These are phyloP conservation scores for Drosophila burlai DNA, from an alignment of 1,140 invertebrate genomes.

Conservation along the genomic window DNA sequence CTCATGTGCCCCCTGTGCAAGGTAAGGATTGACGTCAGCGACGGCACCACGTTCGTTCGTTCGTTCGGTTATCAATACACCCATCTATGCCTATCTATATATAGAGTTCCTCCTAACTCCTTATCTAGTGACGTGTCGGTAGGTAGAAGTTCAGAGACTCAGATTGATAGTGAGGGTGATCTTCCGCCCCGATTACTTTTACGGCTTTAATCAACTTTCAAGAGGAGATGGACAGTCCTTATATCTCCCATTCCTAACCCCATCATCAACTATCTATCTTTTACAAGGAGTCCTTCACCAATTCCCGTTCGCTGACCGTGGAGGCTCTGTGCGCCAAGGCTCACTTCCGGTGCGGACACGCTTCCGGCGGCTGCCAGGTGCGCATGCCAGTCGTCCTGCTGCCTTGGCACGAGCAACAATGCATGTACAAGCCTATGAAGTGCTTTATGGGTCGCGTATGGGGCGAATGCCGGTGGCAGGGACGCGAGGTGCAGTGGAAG, in stretches of 20 bases:
- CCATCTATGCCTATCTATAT: slow-evolving; percentile 15
- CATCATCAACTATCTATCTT: neutral
- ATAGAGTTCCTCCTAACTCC: slow-evolving; percentile 6
- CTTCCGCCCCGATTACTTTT: slow-evolving; percentile 11
- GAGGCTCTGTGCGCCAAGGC: slow-evolving; percentile 81
- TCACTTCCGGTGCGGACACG: slow-evolving; percentile 78
- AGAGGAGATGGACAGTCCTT: neutral
- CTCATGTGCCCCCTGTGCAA: slow-evolving; percentile 82
- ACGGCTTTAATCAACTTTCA: slow-evolving; percentile 16
- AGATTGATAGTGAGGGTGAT: slow-evolving; percentile 29
- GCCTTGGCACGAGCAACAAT: slow-evolving; percentile 82
- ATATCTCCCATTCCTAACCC: neutral
- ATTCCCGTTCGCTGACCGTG: slow-evolving; percentile 76
- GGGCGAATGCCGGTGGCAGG: slow-evolving; percentile 80
- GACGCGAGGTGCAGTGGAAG: slow-evolving; percentile 80
- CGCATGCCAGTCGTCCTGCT: slow-evolving; percentile 76
- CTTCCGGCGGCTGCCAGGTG: slow-evolving; percentile 70
- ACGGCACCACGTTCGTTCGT: slow-evolving; percentile 11
- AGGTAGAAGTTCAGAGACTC: slow-evolving; percentile 3
- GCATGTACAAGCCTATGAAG: slow-evolving; percentile 82
- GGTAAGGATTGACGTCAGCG: slow-evolving; percentile 58
- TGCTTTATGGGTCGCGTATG: slow-evolving; percentile 85
- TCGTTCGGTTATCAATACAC: slow-evolving; percentile 28
- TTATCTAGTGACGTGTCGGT: slow-evolving; percentile 44
- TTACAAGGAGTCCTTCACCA: slow-evolving; percentile 75